Evolutionary conservation across 2,797 vertebrate genomes (phyloP).

Genomic region (Syngnathus acus): DNA sequence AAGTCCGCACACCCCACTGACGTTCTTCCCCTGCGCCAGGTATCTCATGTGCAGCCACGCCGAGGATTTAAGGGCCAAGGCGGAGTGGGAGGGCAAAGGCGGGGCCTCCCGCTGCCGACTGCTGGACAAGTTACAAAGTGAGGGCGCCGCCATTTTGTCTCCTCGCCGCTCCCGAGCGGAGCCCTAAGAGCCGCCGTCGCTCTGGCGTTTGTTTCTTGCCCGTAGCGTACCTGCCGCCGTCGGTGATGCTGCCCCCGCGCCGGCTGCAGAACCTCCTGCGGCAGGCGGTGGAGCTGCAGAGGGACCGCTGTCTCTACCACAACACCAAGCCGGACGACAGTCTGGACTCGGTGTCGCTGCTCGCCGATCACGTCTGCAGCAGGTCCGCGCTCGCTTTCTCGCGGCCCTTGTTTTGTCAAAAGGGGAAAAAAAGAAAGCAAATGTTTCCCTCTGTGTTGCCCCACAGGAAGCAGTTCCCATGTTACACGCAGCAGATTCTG

Average conservation of each 20-base stretch:
- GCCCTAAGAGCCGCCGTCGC: neutral
- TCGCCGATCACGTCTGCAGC: slow-evolving; percentile 97
- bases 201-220: slow-evolving; percentile 3
- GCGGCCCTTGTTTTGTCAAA: too few relatives aligned
- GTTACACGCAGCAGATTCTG: slow-evolving; percentile 97
- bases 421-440: too few relatives aligned
- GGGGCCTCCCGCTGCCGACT: slow-evolving; percentile 88
- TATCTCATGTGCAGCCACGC: slow-evolving; percentile 99
- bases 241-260: slow-evolving; percentile 96
- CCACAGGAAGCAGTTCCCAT: slow-evolving; percentile 95
- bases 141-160: slow-evolving; percentile 57
- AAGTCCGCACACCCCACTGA: neutral
- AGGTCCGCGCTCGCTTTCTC: slow-evolving; percentile 67
- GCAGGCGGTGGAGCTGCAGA: slow-evolving; percentile 94
- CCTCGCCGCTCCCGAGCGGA: neutral
- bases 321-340: slow-evolving; percentile 95
- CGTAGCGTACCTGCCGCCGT: slow-evolving; percentile 91
- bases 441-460: slow-evolving; percentile 1
- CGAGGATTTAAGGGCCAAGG: slow-evolving; percentile 93
- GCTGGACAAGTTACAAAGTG: slow-evolving; percentile 97
- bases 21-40: slow-evolving; percentile 53
- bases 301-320: slow-evolving; percentile 98
- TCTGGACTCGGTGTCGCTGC: slow-evolving; percentile 92
- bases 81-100: slow-evolving; percentile 98
- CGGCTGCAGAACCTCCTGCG: slow-evolving; percentile 92